Evolutionary conservation across 2,888 invertebrate species (phyloP).

Genomic region (Gymnocheta viridis): DNA sequence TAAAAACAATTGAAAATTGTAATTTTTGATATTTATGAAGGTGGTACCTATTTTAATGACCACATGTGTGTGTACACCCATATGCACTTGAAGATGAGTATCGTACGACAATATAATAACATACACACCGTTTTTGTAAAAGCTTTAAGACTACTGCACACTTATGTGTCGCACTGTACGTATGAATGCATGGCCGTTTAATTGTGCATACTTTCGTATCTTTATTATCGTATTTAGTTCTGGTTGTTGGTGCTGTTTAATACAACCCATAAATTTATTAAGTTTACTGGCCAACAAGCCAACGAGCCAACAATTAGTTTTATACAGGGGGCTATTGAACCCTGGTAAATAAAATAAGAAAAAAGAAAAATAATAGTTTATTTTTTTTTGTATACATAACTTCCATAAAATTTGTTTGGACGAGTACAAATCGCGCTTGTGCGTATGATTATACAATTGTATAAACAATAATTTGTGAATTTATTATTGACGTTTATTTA

Average conservation of each 20-base stretch:
- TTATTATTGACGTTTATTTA: constrained; percentile 9
- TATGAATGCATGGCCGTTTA: background rate
- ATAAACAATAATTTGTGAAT: constrained; percentile 1
- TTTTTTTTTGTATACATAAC: background rate
- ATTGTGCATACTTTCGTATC: constrained; percentile 8
- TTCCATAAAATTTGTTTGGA: constrained; percentile 2
- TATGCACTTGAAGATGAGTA: background rate
- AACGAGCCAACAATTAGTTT: background rate
- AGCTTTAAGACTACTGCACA: background rate
- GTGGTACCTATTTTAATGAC: too few relatives aligned
- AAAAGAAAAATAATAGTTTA: background rate
- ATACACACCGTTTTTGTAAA: background rate
- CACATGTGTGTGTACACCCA: too few relatives aligned
- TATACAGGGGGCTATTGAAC: constrained; percentile 23
- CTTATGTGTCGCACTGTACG: background rate
- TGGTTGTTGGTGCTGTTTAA: background rate
- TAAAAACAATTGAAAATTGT: too few relatives aligned
- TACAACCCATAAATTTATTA: constrained; percentile 17
- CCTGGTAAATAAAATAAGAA: constrained; percentile 33
- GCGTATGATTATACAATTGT: background rate
- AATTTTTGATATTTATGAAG: too few relatives aligned
- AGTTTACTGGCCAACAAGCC: constrained; percentile 11
- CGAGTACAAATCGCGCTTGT: background rate
- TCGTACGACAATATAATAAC: background rate
- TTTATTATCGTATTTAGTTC: background rate